Conservation (phyloP, 2,888 invertebrate species). For the Dasypolia templi region DNA sequence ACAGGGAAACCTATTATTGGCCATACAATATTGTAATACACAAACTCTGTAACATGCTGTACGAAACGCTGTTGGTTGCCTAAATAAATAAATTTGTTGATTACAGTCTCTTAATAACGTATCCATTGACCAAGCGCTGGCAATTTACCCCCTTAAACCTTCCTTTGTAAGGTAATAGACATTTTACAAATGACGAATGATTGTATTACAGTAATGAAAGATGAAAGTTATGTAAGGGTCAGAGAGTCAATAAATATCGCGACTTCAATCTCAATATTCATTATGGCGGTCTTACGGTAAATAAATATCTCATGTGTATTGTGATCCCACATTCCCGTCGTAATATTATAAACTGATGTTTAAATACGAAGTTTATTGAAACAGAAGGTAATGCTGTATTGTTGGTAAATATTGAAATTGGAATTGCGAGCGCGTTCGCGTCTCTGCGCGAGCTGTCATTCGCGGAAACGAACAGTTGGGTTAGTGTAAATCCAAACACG, state of each 20-base stretch:
- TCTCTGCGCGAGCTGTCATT: neutral
- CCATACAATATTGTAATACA: too few relatives aligned
- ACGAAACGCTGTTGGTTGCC: too few relatives aligned
- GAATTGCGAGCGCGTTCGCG: too few relatives aligned
- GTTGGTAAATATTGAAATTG: neutral
- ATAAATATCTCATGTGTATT: neutral
- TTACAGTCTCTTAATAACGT: neutral
- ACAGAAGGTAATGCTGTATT: neutral
- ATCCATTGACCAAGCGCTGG: neutral
- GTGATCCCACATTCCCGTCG: neutral
- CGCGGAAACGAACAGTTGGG: neutral
- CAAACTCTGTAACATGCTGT: too few relatives aligned
- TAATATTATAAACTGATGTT: neutral
- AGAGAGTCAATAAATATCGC: neutral
- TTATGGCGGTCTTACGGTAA: neutral
- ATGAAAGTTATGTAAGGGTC: neutral
- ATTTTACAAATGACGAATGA: neutral
- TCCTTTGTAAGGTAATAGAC: neutral
- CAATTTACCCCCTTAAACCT: neutral
- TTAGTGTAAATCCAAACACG: neutral
- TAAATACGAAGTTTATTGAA: too few relatives aligned
- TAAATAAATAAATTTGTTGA: too few relatives aligned
- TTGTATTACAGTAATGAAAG: neutral
- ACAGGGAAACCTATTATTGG: too few relatives aligned
- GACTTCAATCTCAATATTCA: neutral